Evolutionary conservation across 1,140 invertebrate genomes (phyloP), one percentile per base, ranked within the genome.

Genomic region (Pogonomyrmex californicus): DNA sequence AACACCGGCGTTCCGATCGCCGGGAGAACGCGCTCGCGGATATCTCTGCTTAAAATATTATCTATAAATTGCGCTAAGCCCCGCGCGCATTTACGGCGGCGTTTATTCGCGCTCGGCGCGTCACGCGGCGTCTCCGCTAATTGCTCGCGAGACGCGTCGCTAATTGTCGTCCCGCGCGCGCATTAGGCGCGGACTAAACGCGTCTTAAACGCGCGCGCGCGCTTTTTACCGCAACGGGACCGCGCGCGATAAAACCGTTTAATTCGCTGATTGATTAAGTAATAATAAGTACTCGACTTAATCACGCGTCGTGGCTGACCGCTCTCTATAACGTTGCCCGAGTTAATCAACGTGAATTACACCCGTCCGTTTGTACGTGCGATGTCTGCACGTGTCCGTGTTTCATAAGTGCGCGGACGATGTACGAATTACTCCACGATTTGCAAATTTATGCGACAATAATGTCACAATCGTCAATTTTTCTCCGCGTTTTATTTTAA

Each of bases 181-280:
- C 33, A 23, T 23, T 23, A 23, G 23, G 30, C 14, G 49, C n/a
- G n/a, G 65, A 4, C 23, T 23, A 23, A 23, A 23, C 23, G 23
- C 23, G 36, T 23, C 54, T 75, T 60, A 30, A 44, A 44, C 14
- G 23, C 23, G 23, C 23, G 23, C 23, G 36, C 54, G 71, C 51
- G 71, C 38, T 65, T 78, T 78, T 78, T 65, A 65, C 58, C 14
- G 9, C 77, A 63, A 56, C 23, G 41, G 58, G 4, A 14, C 33
- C n/a, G 36, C 41, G 60, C 62, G 38, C 54, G 66, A 60, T 82
- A 23, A 73, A 82, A 73, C 54, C 41, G 30, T 75, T 83, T 83
- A 83, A 83, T 83, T 62, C 66, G 79, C 79, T 47, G 79, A 75
- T 83, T 75, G 79, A 83, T 83, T 62, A 83, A 75, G 79, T 60